Percentiles rank a stretch among this genome's conserved stretches.
Evolutionary conservation across 2,888 invertebrate genomes (phyloP).

Genomic region (Drosophila anomalipes): DNA sequence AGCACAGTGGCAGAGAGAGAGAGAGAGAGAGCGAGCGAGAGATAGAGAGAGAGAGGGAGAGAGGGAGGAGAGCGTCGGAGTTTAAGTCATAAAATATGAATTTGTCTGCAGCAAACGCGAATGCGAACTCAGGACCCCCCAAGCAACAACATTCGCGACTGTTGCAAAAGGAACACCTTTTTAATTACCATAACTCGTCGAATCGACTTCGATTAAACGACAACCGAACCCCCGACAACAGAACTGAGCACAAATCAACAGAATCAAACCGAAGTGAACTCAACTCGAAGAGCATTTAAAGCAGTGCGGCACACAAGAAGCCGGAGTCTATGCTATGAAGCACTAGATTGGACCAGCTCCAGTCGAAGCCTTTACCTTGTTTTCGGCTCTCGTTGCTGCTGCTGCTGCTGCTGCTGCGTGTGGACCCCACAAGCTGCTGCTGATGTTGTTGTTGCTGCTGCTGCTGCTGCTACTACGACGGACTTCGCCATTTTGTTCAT

Average conservation of each 20-base stretch:
- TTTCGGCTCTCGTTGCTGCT: constrained; percentile 30
- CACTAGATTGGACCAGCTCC: constrained; percentile 33
- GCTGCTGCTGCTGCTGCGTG: constrained; percentile 54
- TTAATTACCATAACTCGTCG: constrained; percentile 83
- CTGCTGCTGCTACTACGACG: constrained; percentile 14
- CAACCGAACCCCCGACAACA: constrained; percentile 34
- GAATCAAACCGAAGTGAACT: constrained; percentile 10
- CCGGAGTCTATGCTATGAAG: constrained; percentile 31
- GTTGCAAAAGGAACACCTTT: constrained; percentile 81
- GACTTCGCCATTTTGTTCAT: constrained; percentile 70
- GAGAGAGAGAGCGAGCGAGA: background rate
- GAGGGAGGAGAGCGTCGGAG: constrained; percentile 23
- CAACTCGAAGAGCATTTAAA: constrained; percentile 1
- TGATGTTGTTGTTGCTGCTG: constrained; percentile 20
- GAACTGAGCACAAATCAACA: constrained; percentile 17
- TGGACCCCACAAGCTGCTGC: constrained; percentile 71
- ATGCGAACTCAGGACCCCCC: constrained; percentile 45
- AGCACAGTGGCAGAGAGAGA: constrained; percentile 1
- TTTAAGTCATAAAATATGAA: constrained; percentile 80
- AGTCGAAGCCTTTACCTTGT: constrained; percentile 30
- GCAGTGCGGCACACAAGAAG: background rate
- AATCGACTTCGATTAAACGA: constrained; percentile 77
- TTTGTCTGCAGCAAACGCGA: constrained; percentile 63
- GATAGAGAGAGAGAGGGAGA: constrained; percentile 4
- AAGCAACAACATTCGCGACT: constrained; percentile 49